A percentile compares a stretch with the other conserved stretches of the same genome.
Conservation (phyloP, 2,797 vertebrate species). For the Phoebastria nigripes region DNA sequence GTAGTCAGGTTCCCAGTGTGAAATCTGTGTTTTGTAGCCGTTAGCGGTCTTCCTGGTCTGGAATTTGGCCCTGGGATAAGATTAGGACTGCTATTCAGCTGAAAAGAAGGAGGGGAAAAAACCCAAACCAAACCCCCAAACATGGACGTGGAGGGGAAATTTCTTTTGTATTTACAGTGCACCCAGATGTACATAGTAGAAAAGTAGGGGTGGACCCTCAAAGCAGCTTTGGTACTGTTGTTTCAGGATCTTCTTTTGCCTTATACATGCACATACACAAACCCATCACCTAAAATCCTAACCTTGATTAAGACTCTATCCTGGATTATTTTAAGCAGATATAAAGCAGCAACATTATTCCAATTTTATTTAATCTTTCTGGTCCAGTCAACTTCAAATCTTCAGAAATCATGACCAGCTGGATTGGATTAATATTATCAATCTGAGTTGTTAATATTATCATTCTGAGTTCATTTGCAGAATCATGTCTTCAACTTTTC, state of each 20-base stretch:
- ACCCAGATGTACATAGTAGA: not conserved
- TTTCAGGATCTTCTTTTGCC: not conserved
- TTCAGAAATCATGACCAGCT: not conserved
- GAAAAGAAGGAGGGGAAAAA: rapidly evolving
- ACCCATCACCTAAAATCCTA: not conserved
- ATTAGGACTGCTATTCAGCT: not conserved
- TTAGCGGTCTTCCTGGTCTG: not conserved
- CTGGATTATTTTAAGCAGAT: not conserved
- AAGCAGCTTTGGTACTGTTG: not conserved
- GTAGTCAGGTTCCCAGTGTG: not conserved
- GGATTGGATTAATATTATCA: not conserved
- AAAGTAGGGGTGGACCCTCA: not conserved
- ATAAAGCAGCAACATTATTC: not conserved
- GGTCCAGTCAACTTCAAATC: not conserved
- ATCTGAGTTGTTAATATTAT: not conserved
- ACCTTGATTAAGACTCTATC: not conserved
- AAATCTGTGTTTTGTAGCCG: not conserved
- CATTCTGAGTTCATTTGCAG: not conserved
- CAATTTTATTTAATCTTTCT: not conserved
- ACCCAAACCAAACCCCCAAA: rapidly evolving
- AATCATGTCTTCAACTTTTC: not conserved
- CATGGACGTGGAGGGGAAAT: not conserved
- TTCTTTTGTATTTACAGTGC: not conserved
- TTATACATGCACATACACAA: not conserved
- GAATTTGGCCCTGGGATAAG: not conserved